These are phyloP conservation scores for Ennomos erosarius DNA, from an alignment of 2,888 invertebrate species.

Conservation along the genomic window DNA sequence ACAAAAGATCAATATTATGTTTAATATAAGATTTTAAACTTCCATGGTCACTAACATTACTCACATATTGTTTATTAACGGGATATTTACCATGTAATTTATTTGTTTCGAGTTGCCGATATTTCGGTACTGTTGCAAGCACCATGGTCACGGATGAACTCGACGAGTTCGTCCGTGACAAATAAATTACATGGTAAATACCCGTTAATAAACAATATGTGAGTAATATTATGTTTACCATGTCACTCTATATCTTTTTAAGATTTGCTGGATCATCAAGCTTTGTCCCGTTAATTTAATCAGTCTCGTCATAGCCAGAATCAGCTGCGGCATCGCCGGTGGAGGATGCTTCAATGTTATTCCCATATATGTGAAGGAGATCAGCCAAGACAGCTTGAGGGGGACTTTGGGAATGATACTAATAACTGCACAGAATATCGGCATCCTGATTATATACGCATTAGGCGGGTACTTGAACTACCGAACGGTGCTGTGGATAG, in stretches of 20 bases:
- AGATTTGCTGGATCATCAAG: slow-evolving; percentile 55
- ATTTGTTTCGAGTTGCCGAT: too few species aligned
- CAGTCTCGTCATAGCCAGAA: slow-evolving; percentile 54
- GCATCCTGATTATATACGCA: slow-evolving; percentile 54
- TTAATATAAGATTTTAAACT: too few species aligned
- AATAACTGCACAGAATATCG: slow-evolving; percentile 51
- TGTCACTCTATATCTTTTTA: slow-evolving; percentile 1
- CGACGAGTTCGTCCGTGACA: too few species aligned
- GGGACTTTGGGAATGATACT: slow-evolving; percentile 54
- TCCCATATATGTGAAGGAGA: slow-evolving; percentile 64
- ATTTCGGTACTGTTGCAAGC: too few species aligned
- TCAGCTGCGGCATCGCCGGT: slow-evolving; percentile 52
- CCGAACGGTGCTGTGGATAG: slow-evolving; percentile 51
- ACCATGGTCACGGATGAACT: too few species aligned
- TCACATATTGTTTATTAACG: too few species aligned
- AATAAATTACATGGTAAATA: too few species aligned
- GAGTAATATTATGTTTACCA: too few species aligned
- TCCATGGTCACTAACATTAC: too few species aligned
- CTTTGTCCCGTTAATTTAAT: slow-evolving; percentile 43
- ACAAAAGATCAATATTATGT: too few species aligned
- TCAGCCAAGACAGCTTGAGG: slow-evolving; percentile 59
- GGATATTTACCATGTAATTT: too few species aligned
- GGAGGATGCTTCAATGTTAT: slow-evolving; percentile 58
- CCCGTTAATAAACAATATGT: too few species aligned
- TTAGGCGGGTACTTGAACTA: slow-evolving; percentile 61